These are phyloP conservation scores for Agriotes lineatus DNA, from an alignment of 2,888 invertebrate genomes.

Conservation along the genomic window DNA sequence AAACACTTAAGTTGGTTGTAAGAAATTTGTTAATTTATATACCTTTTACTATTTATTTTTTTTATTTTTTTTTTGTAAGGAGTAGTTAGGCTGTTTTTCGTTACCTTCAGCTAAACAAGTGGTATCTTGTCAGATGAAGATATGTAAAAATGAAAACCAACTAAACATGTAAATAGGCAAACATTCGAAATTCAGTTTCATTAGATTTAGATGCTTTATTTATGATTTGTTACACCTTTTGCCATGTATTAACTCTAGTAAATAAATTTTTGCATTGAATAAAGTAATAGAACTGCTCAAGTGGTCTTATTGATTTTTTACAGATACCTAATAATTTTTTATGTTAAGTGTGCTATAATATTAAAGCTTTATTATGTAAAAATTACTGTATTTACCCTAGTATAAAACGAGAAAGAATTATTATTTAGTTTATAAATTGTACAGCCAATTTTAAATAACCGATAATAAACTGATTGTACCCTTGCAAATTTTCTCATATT, in stretches of 20 bases:
- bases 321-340: too few relatives aligned
- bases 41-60: conserved; percentile 57
- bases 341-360: too few relatives aligned
- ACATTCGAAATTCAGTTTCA: conserved; percentile 43
- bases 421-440: too few relatives aligned
- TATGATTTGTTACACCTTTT: conserved; percentile 57
- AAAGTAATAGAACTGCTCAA: conserved; percentile 48
- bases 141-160: conserved; percentile 50
- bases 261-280: conserved; percentile 62
- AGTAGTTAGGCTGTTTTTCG: conserved; percentile 52
- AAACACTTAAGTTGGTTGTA: conserved; percentile 44
- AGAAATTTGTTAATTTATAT: conserved; percentile 54
- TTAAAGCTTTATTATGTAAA: too few relatives aligned
- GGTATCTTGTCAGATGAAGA: conserved; percentile 43
- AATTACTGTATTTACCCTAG: too few relatives aligned
- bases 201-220: conserved; percentile 60
- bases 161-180: conserved; percentile 55
- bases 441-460: too few relatives aligned
- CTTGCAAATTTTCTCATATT: too few relatives aligned
- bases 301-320: conserved; percentile 8
- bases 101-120: conserved; percentile 51
- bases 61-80: conserved; percentile 52
- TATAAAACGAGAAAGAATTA: too few relatives aligned
- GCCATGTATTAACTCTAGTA: conserved; percentile 59
- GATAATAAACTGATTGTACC: too few relatives aligned